phyloP scores from a whole-genome alignment of 1,140 invertebrate genomes.

The Pseudomyrmex flavicornis region DNA sequence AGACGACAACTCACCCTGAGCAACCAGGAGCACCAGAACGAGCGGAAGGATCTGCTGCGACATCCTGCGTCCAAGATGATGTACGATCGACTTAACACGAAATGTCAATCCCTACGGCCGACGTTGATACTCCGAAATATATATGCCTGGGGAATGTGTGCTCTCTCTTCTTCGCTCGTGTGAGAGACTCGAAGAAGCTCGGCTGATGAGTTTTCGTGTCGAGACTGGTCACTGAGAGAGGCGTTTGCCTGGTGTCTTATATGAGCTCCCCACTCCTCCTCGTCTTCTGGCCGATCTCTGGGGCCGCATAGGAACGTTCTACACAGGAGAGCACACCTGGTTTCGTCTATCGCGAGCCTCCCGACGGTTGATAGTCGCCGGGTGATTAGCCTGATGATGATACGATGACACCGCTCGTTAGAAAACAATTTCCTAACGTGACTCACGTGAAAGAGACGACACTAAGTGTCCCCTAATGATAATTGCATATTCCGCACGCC shows the following conservation, averaged over 20 bases:
- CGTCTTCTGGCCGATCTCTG: constrained; percentile 71
- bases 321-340: constrained; percentile 77
- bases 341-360: constrained; percentile 75
- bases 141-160: constrained; percentile 11
- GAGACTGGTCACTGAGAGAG: constrained; percentile 85
- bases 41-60: constrained; percentile 76
- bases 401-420: not conserved
- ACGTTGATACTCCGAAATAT: constrained; percentile 18
- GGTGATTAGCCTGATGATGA: not conserved
- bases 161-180: constrained; percentile 37
- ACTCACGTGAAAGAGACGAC: not conserved
- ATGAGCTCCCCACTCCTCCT: constrained; percentile 83
- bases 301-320: constrained; percentile 80
- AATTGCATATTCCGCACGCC: constrained; percentile 3
- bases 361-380: constrained; percentile 12
- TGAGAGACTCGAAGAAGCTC: constrained; percentile 79
- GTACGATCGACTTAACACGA: constrained; percentile 50
- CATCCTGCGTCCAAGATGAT: constrained; percentile 68
- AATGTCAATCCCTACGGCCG: constrained; percentile 37
- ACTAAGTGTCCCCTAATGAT: not conserved
- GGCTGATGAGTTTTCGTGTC: constrained; percentile 84
- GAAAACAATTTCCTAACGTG: not conserved
- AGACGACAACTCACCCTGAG: constrained; percentile 77
- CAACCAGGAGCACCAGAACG: constrained; percentile 79
- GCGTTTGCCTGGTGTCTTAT: constrained; percentile 84